A percentile compares a stretch with the other conserved stretches of the same genome.
Conservation (phyloP, 2,113 vertebrate species). For the Engystomops pustulosus region DNA sequence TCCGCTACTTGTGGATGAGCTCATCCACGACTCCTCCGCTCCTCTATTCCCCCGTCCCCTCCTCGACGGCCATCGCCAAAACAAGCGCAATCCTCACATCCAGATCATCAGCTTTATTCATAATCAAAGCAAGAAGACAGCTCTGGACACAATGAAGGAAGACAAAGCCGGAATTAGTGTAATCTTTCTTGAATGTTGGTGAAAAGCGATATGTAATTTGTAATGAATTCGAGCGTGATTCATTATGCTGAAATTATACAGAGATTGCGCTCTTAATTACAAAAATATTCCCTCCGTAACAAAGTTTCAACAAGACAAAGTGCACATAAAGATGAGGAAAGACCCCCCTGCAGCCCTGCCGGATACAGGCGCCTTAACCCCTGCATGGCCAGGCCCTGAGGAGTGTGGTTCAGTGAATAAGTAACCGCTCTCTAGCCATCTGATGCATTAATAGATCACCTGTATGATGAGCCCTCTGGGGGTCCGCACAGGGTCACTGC, state of each 20-base stretch:
- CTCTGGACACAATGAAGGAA: neutral
- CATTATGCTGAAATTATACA: constrained; percentile 22
- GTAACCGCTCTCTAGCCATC: too few relatives aligned
- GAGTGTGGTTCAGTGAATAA: too few relatives aligned
- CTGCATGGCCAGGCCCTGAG: too few relatives aligned
- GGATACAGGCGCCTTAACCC: too few relatives aligned
- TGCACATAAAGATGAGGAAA: neutral
- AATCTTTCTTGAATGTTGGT: neutral
- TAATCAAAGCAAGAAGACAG: neutral
- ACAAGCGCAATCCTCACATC: neutral
- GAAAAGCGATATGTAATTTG: neutral
- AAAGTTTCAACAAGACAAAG: constrained; percentile 2
- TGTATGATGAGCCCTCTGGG: too few relatives aligned
- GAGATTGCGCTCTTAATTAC: constrained; percentile 38
- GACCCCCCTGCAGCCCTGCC: neutral
- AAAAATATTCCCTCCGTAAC: constrained; percentile 2
- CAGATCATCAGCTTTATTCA: neutral
- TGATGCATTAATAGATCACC: too few relatives aligned
- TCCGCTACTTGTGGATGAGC: neutral
- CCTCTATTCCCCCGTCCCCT: neutral
- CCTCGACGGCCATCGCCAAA: neutral
- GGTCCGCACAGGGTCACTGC: too few relatives aligned
- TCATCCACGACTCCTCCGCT: neutral
- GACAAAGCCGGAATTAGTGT: constrained; percentile 8
- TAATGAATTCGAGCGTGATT: constrained; percentile 6